Percentiles rank a stretch among this genome's conserved stretches.
These are phyloP conservation scores for Idaea aversata DNA, from an alignment of 2,888 invertebrate genomes.

Conservation along the genomic window DNA sequence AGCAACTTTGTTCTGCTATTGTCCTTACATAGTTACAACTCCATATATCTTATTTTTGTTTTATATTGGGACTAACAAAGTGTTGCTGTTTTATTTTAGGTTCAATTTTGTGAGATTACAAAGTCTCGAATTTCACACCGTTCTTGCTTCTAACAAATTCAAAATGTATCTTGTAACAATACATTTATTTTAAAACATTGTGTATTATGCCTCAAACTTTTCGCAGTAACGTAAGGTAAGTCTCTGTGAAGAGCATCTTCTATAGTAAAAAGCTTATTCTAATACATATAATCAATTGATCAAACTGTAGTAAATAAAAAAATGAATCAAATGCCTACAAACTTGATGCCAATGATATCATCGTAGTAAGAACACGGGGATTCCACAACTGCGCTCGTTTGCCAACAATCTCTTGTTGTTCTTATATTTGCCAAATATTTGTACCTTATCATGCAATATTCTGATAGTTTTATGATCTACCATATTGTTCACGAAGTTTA, in stretches of 20 bases:
- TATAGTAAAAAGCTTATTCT: no score
- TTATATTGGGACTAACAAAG: background rate
- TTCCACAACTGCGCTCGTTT: slow-evolving; percentile 49
- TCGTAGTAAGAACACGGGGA: slow-evolving; percentile 32
- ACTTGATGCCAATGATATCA: slow-evolving; percentile 48
- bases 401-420: slow-evolving; percentile 69
- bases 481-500: background rate
- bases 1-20: background rate
- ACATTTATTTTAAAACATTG: no score
- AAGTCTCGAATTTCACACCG: background rate
- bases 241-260: no score
- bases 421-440: slow-evolving; percentile 72
- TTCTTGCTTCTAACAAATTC: background rate
- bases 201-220: no score
- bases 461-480: slow-evolving; percentile 58
- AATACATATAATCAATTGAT: background rate
- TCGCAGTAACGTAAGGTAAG: no score
- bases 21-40: background rate
- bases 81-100: background rate
- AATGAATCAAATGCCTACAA: slow-evolving; percentile 33
- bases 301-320: background rate
- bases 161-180: no score
- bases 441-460: slow-evolving; percentile 59
- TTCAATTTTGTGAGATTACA: background rate
- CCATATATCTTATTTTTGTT: background rate